A percentile compares a stretch with the other conserved stretches of the same genome.
Evolutionary conservation across 2,888 invertebrate genomes (phyloP).

Genomic region (Macaria notata): DNA sequence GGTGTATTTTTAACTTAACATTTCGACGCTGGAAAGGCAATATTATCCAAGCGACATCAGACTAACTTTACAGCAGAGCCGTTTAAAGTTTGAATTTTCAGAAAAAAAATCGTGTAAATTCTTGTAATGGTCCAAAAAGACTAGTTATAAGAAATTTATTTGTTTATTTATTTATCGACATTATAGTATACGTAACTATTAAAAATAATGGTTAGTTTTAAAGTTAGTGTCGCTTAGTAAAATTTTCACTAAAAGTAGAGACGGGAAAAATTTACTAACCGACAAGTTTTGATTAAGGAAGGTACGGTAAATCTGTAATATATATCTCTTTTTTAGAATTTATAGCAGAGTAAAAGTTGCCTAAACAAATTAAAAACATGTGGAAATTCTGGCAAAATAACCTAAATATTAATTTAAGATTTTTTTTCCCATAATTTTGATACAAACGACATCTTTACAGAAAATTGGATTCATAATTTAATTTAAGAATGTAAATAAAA

Average conservation of each 20-base stretch:
- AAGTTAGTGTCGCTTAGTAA: slow-evolving; percentile 1
- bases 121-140: not conserved
- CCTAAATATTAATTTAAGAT: slow-evolving; percentile 7
- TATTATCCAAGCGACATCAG: slow-evolving; percentile 4
- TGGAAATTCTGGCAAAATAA: slow-evolving; percentile 5
- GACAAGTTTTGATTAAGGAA: slow-evolving; percentile 5
- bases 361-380: slow-evolving; percentile 4
- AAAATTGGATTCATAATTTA: slow-evolving; percentile 5
- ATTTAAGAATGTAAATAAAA: slow-evolving; percentile 5
- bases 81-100: no score
- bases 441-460: slow-evolving; percentile 3
- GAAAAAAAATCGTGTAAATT: not conserved
- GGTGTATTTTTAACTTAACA: no score
- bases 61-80: slow-evolving; percentile 1
- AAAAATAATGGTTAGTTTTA: slow-evolving; percentile 1
- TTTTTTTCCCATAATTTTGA: slow-evolving; percentile 2
- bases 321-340: slow-evolving; percentile 9
- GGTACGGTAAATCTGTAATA: slow-evolving; percentile 7
- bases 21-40: slow-evolving; percentile 4
- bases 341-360: slow-evolving; percentile 5
- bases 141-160: not conserved
- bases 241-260: not conserved
- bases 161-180: not conserved
- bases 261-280: slow-evolving; percentile 5
- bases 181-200: slow-evolving; percentile 1